Evolutionary conservation across 2,113 vertebrate genomes (phyloP), one percentile per base, ranked within the genome.

Genomic region (Mohoua ochrocephala): DNA sequence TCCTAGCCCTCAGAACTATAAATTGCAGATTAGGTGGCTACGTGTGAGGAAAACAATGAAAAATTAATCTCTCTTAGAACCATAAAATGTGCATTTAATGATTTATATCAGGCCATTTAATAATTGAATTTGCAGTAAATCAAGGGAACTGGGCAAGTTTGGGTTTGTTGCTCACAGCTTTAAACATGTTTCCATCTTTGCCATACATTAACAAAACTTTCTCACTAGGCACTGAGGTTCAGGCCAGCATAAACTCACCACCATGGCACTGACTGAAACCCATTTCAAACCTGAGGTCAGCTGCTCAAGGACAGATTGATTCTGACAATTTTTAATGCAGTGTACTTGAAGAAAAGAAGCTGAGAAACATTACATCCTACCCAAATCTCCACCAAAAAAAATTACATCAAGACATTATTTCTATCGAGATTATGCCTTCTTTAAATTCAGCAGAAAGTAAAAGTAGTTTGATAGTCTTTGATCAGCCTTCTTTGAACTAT

Each of bases 101-200:
- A 97, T 95, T 97, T 97, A 73, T 87, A 97, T 89, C 37, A 77
- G 68, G 30, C 44, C 59, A 82, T 74, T 97, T 91, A 93, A 93
- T 96, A 96, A 97, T 80, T 96, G 96, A 97, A 96, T 95, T 97
- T 95, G 50, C 85, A 96, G 92, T 95, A 97, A 96, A 97, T 94
- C 85, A 95, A 93, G 80, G 35, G 86, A 96, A 96, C 56, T 41
- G 68, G 47, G 83, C 57, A 95, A 90, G 75, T 89, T 87, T 95
- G 85, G 50, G 79, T 81, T 95, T 95, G 80, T 81, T 75, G 74
- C 91, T 96, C 95, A 96, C 17, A 73, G 87, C 42, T 94, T 60
- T 93, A 88, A 93, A 87, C 79, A 39, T 35, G 53, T 75, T 95
- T 93, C 90, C 84, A 3, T 59, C 70, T 93, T 93, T 84, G 87